Evolutionary conservation across 2,113 vertebrate genomes (phyloP), one percentile per base, ranked within the genome.

Genomic region (Talpa occidentalis): DNA sequence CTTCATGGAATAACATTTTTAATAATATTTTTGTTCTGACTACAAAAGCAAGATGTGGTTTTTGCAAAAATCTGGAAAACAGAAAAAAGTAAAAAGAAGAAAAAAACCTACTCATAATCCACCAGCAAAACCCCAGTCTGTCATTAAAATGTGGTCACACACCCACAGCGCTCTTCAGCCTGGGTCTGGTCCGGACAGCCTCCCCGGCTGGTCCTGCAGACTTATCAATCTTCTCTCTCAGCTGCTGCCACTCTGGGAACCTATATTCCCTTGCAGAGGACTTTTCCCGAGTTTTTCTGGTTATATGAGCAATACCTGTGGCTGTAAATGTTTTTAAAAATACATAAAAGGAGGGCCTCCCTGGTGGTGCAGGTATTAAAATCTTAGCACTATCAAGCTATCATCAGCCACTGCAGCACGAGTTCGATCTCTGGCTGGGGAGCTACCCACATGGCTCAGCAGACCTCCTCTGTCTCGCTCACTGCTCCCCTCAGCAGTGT

Each of bases 21-120:
- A 52, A 21, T 40, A 62, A 44, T 69, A 8, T 1, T 32, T 67
- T 74, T 87, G 15, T 84, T 84, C 40, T 80, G 26, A 42, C 70
- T 32, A 66, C 10, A 72, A 88, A 90, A 91, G 8, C 79, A 70
- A 79, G 60, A 26, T 42, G 14, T 1, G 2, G 8, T 54, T 82
- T 83, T 72, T 85, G 49, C 3, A 89, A 74, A 80, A 76, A 86
- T 89, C 22, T n/a, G 10, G 78, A 81, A 95, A 85, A 32, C 21
- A 60, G 37, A 28, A 49, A 93, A 93, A 74, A 90, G 72, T 59
- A 49, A 72, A 47, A 73, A 69, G 12, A 78, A 82, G 30, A 21
- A 52, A 79, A 62, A n/a, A 47, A 5, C n/a, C n/a, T 44, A 30
- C 21, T 85, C 10, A 32, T 14, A 30, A n/a, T 47, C 16, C 5